These are phyloP conservation scores for Catamblyrhynchus diadema DNA, from an alignment of 2,797 vertebrate species.

Conservation along the genomic window DNA sequence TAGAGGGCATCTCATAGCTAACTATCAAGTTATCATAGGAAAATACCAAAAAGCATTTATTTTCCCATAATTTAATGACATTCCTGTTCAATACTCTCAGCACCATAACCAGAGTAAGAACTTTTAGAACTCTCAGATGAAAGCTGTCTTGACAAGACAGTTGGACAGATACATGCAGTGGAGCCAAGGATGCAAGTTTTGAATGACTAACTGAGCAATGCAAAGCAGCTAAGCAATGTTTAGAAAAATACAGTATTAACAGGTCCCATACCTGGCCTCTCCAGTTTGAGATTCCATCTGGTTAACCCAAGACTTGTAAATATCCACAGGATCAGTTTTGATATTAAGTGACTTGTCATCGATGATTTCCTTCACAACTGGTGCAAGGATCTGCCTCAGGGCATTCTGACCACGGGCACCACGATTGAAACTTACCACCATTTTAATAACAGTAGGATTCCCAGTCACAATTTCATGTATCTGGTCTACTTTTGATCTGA, in stretches of 20 bases:
- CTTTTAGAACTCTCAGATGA: background rate
- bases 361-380: conserved; percentile 97
- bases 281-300: conserved; percentile 99
- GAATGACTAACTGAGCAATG: background rate
- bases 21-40: background rate
- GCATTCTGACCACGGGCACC: conserved; percentile 94
- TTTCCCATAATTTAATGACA: background rate
- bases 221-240: background rate
- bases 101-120: background rate
- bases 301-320: conserved; percentile 98
- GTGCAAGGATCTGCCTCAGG: conserved; percentile 91
- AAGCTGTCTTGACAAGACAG: background rate
- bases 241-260: background rate
- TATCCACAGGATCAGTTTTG: conserved; percentile 97
- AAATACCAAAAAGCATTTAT: background rate
- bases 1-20: background rate
- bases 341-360: conserved; percentile 96
- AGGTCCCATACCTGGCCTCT: conserved; percentile 87
- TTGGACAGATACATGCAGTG: background rate
- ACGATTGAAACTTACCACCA: conserved; percentile 98
- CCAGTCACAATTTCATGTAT: conserved; percentile 97
- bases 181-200: background rate
- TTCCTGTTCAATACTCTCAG: background rate
- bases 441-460: conserved; percentile 97
- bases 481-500: conserved; percentile 96